phyloP scores from a whole-genome alignment of 1,140 invertebrate genomes.

The Thrips palmi region DNA sequence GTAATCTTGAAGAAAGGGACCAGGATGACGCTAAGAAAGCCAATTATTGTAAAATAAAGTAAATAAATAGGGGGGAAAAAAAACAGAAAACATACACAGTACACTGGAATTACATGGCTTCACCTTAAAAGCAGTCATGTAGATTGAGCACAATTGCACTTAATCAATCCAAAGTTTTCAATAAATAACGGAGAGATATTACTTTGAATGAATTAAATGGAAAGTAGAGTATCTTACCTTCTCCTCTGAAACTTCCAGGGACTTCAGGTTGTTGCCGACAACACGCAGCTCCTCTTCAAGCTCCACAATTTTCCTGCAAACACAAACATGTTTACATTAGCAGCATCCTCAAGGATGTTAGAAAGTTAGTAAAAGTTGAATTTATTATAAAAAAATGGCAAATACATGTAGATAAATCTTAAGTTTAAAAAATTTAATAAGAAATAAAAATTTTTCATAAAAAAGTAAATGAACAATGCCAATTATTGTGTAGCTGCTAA shows the following conservation, averaged over 20 bases:
- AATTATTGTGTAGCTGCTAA: no score
- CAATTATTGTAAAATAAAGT: no score
- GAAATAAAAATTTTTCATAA: no score
- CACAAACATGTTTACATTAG: no score
- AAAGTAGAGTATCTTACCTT: constrained; percentile 73
- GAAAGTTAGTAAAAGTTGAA: constrained; percentile 16
- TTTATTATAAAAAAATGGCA: no score
- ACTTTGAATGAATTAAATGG: constrained; percentile 4
- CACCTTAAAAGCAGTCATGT: background rate
- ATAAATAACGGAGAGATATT: constrained; percentile 4
- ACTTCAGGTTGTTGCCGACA: constrained; percentile 99
- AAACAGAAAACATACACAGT: no score
- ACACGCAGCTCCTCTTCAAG: constrained; percentile 98
- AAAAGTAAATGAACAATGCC: no score
- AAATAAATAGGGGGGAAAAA: no score
- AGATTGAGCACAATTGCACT: background rate
- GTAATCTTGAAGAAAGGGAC: background rate
- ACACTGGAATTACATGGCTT: background rate
- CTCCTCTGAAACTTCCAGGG: constrained; percentile 97
- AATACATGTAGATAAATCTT: no score
- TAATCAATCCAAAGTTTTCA: constrained; percentile 4
- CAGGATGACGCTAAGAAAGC: constrained; percentile 5
- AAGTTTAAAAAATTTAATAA: no score
- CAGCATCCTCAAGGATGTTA: no score
- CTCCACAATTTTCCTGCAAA: constrained; percentile 96